A percentile compares a stretch with the other conserved stretches of the same genome.
phyloP scores from a whole-genome alignment of 1,140 invertebrate genomes.

The Bombus picipes region DNA sequence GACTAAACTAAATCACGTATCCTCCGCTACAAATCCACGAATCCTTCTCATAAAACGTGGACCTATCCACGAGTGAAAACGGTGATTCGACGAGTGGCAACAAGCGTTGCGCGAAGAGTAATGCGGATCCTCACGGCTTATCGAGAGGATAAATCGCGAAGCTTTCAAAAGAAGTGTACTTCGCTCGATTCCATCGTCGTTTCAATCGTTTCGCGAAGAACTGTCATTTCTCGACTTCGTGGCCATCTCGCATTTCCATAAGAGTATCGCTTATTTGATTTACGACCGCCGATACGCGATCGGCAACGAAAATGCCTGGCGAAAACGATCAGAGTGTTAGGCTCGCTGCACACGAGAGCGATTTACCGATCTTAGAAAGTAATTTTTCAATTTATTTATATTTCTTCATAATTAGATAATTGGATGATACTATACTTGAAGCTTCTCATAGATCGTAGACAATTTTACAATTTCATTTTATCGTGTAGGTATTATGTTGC shows the following conservation, averaged over 20 bases:
- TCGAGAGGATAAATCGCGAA: slow-evolving; percentile 19
- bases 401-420: neutral
- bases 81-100: neutral
- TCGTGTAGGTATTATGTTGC: too few species aligned
- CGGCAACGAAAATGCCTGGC: neutral
- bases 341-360: neutral
- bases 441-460: neutral
- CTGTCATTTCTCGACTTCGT: neutral
- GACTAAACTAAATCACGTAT: neutral
- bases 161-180: too few species aligned
- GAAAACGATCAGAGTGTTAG: neutral
- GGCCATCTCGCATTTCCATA: slow-evolving; percentile 19
- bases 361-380: too few species aligned
- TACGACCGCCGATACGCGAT: slow-evolving; percentile 11
- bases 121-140: neutral
- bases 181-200: neutral
- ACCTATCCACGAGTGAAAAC: neutral
- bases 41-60: neutral
- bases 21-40: neutral
- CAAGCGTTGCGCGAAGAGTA: neutral
- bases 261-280: slow-evolving; percentile 29
- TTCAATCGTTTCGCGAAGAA: neutral
- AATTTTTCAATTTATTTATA: neutral
- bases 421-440: neutral
- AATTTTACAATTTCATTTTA: neutral